These are phyloP conservation scores for Anomalospiza imberbis DNA, from an alignment of 2,797 vertebrate species.

Conservation along the genomic window DNA sequence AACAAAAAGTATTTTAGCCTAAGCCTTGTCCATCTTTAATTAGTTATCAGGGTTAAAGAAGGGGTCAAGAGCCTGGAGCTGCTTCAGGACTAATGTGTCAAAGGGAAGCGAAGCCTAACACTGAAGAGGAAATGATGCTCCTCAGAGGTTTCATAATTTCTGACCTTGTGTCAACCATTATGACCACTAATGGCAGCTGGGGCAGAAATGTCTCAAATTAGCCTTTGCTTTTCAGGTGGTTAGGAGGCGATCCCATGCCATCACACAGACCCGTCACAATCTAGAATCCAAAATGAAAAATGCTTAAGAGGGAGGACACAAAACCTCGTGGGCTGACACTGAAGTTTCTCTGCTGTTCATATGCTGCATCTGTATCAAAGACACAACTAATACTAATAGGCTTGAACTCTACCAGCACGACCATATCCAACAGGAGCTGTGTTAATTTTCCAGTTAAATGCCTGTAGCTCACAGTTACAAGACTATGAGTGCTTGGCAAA, in stretches of 20 bases:
- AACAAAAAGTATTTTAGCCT: constrained; percentile 73
- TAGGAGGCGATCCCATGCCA: not conserved
- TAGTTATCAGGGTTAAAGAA: constrained; percentile 76
- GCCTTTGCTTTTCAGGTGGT: constrained; percentile 33
- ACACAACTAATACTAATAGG: not conserved
- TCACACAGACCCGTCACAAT: not conserved
- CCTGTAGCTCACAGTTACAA: not conserved
- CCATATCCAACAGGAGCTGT: not conserved
- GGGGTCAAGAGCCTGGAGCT: constrained; percentile 72
- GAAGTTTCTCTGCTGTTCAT: not conserved
- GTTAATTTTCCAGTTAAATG: not conserved
- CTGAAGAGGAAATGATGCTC: constrained; percentile 68
- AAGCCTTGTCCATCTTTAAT: constrained; percentile 80
- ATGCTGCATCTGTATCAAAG: not conserved
- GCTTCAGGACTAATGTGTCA: constrained; percentile 70
- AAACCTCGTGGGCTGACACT: not conserved
- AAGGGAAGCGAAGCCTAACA: constrained; percentile 66
- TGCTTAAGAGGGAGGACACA: not conserved
- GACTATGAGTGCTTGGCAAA: fast-evolving
- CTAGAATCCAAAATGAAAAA: not conserved
- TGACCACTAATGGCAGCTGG: constrained; percentile 52
- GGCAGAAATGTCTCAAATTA: constrained; percentile 56
- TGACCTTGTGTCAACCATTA: constrained; percentile 72
- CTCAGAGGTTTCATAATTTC: constrained; percentile 73
- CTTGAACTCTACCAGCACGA: not conserved